Evolutionary conservation across 2,888 invertebrate genomes (phyloP).

Genomic region (Bedellia somnulentella): DNA sequence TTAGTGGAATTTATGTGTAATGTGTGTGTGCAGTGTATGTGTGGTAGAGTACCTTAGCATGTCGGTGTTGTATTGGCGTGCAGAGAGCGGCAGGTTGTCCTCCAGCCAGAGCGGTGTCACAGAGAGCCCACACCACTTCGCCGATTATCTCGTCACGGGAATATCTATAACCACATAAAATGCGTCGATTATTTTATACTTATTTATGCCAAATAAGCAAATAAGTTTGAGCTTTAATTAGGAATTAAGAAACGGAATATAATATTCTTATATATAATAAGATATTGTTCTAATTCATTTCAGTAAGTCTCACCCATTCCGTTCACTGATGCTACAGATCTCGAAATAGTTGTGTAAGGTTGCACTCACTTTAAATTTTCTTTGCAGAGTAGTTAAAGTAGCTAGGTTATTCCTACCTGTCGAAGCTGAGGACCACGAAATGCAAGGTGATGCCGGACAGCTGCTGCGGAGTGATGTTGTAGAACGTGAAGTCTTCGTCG

Average conservation of each 20-base stretch:
- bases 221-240: neutral
- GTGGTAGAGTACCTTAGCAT: conserved; percentile 77
- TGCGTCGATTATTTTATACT: neutral
- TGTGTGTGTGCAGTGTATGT: too few species aligned
- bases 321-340: too few species aligned
- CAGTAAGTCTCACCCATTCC: too few species aligned
- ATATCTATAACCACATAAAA: conserved; percentile 66
- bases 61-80: conserved; percentile 90
- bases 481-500: conserved; percentile 99
- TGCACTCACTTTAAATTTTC: too few species aligned
- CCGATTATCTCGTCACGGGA: conserved; percentile 98
- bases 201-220: neutral
- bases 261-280: neutral
- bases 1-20: too few species aligned
- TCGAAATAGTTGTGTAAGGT: too few species aligned
- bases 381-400: too few species aligned
- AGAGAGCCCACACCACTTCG: conserved; percentile 88
- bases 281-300: neutral
- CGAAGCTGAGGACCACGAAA: conserved; percentile 92
- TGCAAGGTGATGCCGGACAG: conserved; percentile 88
- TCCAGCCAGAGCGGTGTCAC: conserved; percentile 73
- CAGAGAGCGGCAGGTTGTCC: conserved; percentile 67
- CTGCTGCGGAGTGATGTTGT: conserved; percentile 86
- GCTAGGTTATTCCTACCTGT: too few species aligned
- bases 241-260: neutral